phyloP scores from a whole-genome alignment of 53 echinoderm and acorn worm genomes.

The Astropecten irregularis region DNA sequence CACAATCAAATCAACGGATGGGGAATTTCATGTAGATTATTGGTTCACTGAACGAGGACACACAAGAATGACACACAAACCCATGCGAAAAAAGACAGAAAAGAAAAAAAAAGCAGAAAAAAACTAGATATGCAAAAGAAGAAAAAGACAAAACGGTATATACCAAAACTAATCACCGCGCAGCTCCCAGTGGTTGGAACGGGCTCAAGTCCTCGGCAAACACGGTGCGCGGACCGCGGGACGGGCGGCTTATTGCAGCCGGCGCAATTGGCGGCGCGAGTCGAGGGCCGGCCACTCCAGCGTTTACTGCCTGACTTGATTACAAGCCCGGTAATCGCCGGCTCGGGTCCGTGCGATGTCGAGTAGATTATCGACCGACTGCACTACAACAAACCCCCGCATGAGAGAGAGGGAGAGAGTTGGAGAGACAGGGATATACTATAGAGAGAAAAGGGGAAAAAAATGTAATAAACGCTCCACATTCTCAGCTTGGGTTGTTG shows the following conservation, averaged over 20 bases:
- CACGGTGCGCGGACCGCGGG: neutral
- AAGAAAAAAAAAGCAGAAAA: neutral
- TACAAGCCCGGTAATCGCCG: slow-evolving; percentile 37
- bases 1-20: too few relatives aligned
- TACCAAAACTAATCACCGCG: slow-evolving; percentile 43
- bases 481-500: too few relatives aligned
- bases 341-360: slow-evolving; percentile 26
- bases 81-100: neutral
- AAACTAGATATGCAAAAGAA: too few relatives aligned
- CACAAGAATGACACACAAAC: too few relatives aligned
- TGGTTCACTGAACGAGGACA: too few relatives aligned
- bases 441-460: too few relatives aligned
- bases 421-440: too few relatives aligned
- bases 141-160: too few relatives aligned
- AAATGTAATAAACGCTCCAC: too few relatives aligned
- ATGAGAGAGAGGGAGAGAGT: too few relatives aligned
- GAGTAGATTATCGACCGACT: slow-evolving; percentile 28
- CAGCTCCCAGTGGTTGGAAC: slow-evolving; percentile 6
- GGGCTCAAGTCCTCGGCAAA: slow-evolving; percentile 41
- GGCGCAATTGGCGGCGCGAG: slow-evolving; percentile 44
- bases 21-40: too few relatives aligned
- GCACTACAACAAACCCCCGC: slow-evolving; percentile 9
- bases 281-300: slow-evolving; percentile 41
- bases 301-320: slow-evolving; percentile 27
- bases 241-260: slow-evolving; percentile 37